phyloP scores from a whole-genome alignment of 2,888 invertebrate genomes.

The Cacoxenus indagator region DNA sequence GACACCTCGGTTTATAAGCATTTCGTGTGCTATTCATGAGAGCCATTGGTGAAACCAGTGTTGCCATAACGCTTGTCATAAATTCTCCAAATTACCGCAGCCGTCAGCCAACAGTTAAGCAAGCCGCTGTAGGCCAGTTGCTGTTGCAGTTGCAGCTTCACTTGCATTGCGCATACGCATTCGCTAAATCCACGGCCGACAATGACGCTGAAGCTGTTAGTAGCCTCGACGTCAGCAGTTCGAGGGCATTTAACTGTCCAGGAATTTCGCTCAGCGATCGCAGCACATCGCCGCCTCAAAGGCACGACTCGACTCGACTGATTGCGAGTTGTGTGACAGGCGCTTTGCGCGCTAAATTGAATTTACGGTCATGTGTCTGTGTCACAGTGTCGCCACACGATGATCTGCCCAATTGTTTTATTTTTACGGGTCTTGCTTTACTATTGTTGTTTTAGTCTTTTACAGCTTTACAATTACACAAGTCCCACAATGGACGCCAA shows the following conservation, averaged over 20 bases:
- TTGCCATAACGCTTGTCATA: conserved; percentile 62
- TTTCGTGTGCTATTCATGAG: not conserved
- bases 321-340: conserved; percentile 64
- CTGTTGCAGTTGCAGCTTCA: not conserved
- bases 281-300: conserved; percentile 15
- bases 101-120: conserved; percentile 38
- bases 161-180: not conserved
- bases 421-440: not conserved
- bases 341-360: conserved; percentile 46
- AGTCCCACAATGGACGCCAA: not conserved
- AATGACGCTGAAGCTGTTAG: no score
- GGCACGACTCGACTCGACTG: conserved; percentile 32
- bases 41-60: conserved; percentile 44
- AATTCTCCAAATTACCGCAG: conserved; percentile 65
- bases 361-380: conserved; percentile 44
- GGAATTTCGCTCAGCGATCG: not conserved
- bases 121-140: not conserved
- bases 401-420: not conserved
- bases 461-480: not conserved
- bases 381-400: not conserved
- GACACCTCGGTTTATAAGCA: conserved; percentile 7
- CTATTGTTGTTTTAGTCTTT: not conserved
- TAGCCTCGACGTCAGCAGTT: not conserved
- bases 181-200: no score
- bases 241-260: conserved; percentile 31